phyloP scores from a whole-genome alignment of 2,797 vertebrate species.

The Galaxias olidus region DNA sequence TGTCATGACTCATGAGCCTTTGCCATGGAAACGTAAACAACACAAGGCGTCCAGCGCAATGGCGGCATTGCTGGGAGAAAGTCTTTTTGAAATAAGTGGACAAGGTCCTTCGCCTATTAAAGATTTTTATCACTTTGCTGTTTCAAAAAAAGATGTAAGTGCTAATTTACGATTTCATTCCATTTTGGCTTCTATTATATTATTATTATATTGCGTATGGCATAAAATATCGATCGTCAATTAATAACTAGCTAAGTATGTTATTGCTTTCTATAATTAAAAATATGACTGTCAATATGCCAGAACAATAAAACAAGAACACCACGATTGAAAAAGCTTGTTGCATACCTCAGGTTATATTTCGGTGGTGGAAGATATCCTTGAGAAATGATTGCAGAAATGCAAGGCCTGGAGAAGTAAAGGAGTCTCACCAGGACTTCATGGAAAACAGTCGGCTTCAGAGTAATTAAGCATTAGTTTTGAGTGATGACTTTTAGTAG shows the following conservation, averaged over 20 bases:
- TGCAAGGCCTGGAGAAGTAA: slow-evolving; percentile 64
- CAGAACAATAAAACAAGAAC: neutral
- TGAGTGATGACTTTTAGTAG: neutral
- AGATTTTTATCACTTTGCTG: slow-evolving; percentile 72
- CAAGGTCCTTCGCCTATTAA: slow-evolving; percentile 72
- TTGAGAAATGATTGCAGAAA: slow-evolving; percentile 52
- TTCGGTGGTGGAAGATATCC: slow-evolving; percentile 79
- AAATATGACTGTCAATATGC: neutral
- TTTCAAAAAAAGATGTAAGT: slow-evolving; percentile 75
- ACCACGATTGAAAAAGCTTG: neutral
- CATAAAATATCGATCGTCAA: no score
- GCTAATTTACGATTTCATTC: neutral
- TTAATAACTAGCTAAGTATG: no score
- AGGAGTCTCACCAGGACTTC: slow-evolving; percentile 61
- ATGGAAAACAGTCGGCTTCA: slow-evolving; percentile 65
- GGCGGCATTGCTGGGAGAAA: slow-evolving; percentile 76
- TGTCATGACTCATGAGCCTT: no score
- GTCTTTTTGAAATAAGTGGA: slow-evolving; percentile 68
- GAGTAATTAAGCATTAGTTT: slow-evolving; percentile 65
- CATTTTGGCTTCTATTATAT: no score
- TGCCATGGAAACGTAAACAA: slow-evolving; percentile 42
- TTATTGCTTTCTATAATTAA: no score
- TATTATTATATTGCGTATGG: neutral
- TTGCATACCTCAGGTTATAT: slow-evolving; percentile 64
- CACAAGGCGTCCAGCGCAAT: slow-evolving; percentile 65